These are phyloP conservation scores for Mixornis gularis DNA, from an alignment of 2,113 vertebrate species.

Conservation along the genomic window DNA sequence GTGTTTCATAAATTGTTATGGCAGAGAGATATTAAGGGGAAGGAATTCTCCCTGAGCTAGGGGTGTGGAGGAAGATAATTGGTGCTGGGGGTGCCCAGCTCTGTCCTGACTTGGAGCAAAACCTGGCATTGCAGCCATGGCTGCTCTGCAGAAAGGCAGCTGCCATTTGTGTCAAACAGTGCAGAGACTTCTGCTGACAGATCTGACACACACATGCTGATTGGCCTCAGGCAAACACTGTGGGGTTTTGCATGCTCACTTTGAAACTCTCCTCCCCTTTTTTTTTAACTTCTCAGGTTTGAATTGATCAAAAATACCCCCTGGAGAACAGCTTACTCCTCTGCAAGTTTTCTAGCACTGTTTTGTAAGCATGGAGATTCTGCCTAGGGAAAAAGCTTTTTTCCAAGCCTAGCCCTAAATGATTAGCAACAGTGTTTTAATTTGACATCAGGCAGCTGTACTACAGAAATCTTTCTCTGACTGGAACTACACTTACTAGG, in stretches of 20 bases:
- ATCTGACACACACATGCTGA: neutral
- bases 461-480: neutral
- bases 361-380: neutral
- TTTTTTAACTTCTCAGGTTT: neutral
- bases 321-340: neutral
- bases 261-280: neutral
- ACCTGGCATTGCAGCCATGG: neutral
- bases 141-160: neutral
- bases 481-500: neutral
- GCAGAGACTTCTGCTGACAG: neutral
- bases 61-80: neutral
- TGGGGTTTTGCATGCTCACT: neutral
- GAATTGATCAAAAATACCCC: neutral
- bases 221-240: neutral
- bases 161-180: neutral
- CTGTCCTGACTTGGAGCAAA: neutral
- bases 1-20: constrained; percentile 45
- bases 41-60: neutral
- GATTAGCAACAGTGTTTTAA: neutral
- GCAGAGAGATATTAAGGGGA: constrained; percentile 9
- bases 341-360: neutral
- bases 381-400: neutral
- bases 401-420: neutral
- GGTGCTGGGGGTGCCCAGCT: neutral
- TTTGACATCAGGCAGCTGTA: neutral